Evolutionary conservation across 2,888 invertebrate genomes (phyloP), one percentile per base, ranked within the genome.

Genomic region (Lasioglossum villosulum): DNA sequence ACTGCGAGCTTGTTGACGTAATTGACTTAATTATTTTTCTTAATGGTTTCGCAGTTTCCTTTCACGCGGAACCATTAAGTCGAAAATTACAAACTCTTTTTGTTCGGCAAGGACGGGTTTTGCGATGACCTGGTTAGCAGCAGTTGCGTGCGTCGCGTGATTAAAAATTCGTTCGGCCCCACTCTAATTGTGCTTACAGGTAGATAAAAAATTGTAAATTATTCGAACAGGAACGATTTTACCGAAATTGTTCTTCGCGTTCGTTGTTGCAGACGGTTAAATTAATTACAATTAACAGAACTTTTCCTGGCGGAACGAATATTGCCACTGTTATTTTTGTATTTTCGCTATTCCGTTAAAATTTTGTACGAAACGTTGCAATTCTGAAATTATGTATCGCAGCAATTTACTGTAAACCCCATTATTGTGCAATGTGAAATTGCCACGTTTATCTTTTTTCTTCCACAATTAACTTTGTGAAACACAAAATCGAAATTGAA

Each of bases 11-110:
- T 42, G 19, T 63, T 30, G 8, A 12, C 6, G 39, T 27, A 42
- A 75, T 75, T 59, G 59, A 63, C 39, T 23, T 73, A 75, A 63
- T 59, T 59, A 52, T 70, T 37, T 77, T 52, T 70, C 34, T 10
- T 70, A 70, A 78, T 52, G 27, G 23, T 27, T 27, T 39, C 52
- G 39, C 27, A 39, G 52, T 70, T 52, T 39, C 19, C 48, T 56
- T 74, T 74, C 37, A 27, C 27, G 56, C 52, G 34, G 19, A 52
- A 45, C 37, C 34, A 27, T 37, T 34, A 37, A 45, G 68, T 70
- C 77, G 34, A 48, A 48, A 45, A 19, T n/a, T 70, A 48, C 45
- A 45, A 45, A 48, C 37, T 37, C 48, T 19, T 70, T 70, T 77
- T 70, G 37, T 70, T 39, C n/a, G 39, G 4, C 37, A 23, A 34